These are phyloP conservation scores for Elaphurus davidianus DNA, from an alignment of 2,113 vertebrate genomes.

Conservation along the genomic window DNA sequence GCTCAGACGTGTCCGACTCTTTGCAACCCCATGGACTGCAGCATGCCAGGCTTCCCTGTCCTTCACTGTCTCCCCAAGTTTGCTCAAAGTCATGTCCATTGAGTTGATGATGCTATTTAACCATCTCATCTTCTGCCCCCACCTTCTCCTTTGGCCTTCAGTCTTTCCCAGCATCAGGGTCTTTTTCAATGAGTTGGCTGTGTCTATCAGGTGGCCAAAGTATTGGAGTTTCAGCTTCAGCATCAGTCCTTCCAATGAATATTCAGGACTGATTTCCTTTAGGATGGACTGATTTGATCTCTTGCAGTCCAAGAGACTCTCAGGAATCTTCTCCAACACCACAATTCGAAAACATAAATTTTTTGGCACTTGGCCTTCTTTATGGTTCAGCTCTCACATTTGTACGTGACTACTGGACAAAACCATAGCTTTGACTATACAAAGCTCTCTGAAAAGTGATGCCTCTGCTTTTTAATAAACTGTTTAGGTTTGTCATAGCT, in stretches of 20 bases:
- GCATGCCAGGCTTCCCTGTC: background rate
- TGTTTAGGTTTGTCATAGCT: background rate
- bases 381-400: background rate
- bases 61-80: background rate
- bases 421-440: background rate
- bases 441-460: background rate
- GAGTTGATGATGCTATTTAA: background rate
- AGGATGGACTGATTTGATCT: background rate
- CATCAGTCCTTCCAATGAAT: background rate
- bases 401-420: background rate
- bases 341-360: background rate
- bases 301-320: background rate
- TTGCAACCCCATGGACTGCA: background rate
- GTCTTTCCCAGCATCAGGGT: background rate
- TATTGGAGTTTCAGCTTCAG: background rate
- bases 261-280: background rate
- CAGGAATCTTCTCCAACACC: background rate
- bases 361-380: background rate
- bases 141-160: background rate
- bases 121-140: background rate
- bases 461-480: background rate
- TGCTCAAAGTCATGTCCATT: background rate
- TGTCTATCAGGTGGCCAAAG: background rate
- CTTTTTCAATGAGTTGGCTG: background rate
- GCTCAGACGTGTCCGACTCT: background rate